A percentile compares a stretch with the other conserved stretches of the same genome.
phyloP scores from a whole-genome alignment of 2,113 vertebrate species.

The Lepisosteus oculatus region DNA sequence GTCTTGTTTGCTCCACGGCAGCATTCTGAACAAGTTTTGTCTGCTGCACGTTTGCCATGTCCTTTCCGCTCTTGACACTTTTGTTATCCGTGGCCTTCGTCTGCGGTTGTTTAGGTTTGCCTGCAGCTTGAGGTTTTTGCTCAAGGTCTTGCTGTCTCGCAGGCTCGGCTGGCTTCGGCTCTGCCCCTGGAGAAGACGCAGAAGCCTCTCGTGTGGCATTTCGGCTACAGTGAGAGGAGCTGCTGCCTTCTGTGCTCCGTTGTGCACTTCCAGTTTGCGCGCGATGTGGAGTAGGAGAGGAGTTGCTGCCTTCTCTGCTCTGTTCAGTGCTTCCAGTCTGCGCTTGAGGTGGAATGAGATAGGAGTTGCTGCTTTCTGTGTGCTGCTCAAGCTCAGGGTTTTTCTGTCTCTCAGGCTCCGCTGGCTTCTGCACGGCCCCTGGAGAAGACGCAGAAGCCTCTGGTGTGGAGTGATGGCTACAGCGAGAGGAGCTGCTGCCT shows the following conservation, averaged over 20 bases:
- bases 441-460: no score
- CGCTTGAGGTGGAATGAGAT: constrained; percentile 8
- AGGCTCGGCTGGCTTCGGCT: no score
- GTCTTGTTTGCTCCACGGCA: constrained; percentile 24
- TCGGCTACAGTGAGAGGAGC: no score
- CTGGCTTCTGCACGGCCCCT: no score
- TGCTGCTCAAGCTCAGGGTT: background rate
- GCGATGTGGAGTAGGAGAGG: constrained; percentile 17
- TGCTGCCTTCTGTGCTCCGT: background rate
- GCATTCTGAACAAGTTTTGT: constrained; percentile 37
- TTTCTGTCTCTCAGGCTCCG: background rate
- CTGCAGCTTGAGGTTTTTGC: background rate
- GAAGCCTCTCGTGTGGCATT: no score
- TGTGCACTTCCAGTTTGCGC: background rate
- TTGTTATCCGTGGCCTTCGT: constrained; percentile 12
- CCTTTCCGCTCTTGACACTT: constrained; percentile 20
- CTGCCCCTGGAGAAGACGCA: no score
- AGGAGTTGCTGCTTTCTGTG: background rate
- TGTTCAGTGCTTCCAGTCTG: background rate
- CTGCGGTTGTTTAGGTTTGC: background rate
- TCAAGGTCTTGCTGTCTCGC: no score
- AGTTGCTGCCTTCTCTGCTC: background rate
- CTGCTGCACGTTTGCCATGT: background rate
- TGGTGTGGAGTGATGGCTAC: no score
- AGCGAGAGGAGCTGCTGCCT: no score